Percentiles rank a stretch among this genome's conserved stretches.
Evolutionary conservation across 2,888 invertebrate species (phyloP).

Genomic region (Ochropleura leucogaster): DNA sequence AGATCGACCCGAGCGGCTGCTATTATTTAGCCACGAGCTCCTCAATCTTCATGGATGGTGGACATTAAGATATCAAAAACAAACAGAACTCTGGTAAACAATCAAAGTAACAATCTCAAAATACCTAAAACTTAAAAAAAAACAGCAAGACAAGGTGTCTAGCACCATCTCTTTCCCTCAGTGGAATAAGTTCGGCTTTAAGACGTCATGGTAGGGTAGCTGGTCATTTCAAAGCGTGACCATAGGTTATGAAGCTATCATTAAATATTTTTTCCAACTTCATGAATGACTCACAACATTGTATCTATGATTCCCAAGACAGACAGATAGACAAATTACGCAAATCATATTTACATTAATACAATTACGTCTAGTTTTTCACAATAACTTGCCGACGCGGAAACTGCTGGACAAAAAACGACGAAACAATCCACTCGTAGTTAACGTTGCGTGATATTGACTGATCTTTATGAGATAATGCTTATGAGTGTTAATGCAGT

Average conservation of each 20-base stretch:
- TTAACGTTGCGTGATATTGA: constrained; percentile 64
- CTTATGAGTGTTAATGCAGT: constrained; percentile 48
- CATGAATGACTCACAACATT: background rate
- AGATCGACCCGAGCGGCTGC: no score
- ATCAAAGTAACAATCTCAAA: no score
- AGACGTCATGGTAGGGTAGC: no score
- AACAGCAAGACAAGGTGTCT: no score
- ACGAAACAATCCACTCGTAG: constrained; percentile 61
- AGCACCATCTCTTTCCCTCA: no score
- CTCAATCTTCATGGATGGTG: no score
- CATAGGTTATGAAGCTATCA: background rate
- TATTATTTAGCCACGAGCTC: no score
- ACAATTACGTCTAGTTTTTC: constrained; percentile 59
- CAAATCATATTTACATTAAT: constrained; percentile 50
- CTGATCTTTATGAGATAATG: constrained; percentile 60
- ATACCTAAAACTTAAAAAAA: no score
- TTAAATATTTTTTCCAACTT: constrained; percentile 22
- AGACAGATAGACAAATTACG: constrained; percentile 44
- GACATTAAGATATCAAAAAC: no score
- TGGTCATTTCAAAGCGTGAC: constrained; percentile 8
- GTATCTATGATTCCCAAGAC: constrained; percentile 13
- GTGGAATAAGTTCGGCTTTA: no score
- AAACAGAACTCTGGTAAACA: no score
- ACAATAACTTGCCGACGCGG: constrained; percentile 62
- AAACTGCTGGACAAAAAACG: constrained; percentile 64